Conservation (phyloP, 2,113 vertebrate species). For the Hyperopisus bebe region DNA sequence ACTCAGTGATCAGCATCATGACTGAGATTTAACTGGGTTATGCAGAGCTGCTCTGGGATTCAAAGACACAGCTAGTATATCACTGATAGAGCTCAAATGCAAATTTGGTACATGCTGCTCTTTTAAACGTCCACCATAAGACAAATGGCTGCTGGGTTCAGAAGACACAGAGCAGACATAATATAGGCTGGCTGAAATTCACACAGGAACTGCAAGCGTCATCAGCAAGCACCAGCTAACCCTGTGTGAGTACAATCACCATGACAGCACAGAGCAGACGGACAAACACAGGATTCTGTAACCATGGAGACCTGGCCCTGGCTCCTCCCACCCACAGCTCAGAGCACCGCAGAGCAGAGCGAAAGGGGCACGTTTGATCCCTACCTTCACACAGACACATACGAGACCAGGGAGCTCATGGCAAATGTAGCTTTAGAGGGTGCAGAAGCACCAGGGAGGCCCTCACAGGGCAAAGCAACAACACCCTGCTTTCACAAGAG, state of each 20-base stretch:
- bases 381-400: background rate
- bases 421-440: background rate
- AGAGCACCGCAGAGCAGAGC: background rate
- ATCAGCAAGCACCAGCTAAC: background rate
- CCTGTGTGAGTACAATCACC: background rate
- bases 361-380: background rate
- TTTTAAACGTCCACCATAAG: background rate
- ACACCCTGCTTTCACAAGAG: background rate
- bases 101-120: background rate
- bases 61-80: background rate
- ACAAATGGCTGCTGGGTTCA: background rate
- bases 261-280: background rate
- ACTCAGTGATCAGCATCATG: background rate
- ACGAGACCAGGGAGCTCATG: background rate
- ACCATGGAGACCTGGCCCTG: background rate
- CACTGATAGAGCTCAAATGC: background rate
- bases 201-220: background rate
- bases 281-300: background rate
- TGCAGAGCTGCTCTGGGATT: background rate
- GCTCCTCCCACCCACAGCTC: background rate
- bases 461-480: background rate
- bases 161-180: background rate
- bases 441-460: background rate
- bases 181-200: background rate
- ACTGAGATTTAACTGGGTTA: background rate